These are phyloP conservation scores for Elephas maximus DNA, from an alignment of 2,113 vertebrate species.

Conservation along the genomic window DNA sequence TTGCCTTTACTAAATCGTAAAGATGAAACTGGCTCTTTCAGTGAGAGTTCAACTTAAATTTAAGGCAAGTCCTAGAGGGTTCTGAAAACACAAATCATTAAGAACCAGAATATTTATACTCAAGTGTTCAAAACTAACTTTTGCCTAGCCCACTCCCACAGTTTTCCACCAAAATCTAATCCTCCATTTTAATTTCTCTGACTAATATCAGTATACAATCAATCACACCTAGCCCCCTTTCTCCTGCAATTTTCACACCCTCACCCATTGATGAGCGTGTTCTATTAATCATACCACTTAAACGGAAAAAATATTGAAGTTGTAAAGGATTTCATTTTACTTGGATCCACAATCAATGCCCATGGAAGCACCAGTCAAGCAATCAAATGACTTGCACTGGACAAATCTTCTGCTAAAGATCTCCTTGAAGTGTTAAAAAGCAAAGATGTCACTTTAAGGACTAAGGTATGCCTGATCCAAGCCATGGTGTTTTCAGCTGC, in stretches of 20 bases:
- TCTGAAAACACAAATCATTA: not conserved
- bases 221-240: not conserved
- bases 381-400: too few relatives aligned
- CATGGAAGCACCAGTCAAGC: too few relatives aligned
- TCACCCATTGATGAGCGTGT: not conserved
- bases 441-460: too few relatives aligned
- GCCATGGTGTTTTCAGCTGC: too few relatives aligned
- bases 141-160: not conserved
- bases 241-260: not conserved
- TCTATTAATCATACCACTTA: not conserved
- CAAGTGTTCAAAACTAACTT: not conserved
- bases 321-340: too few relatives aligned
- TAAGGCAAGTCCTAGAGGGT: not conserved
- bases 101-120: not conserved
- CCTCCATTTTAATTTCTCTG: not conserved
- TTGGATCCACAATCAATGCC: too few relatives aligned
- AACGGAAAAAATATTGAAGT: too few relatives aligned
- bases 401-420: too few relatives aligned
- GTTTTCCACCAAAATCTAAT: slow-evolving; percentile 22
- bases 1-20: not conserved
- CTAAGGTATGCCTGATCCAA: too few relatives aligned
- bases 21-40: not conserved
- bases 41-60: not conserved
- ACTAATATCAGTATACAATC: not conserved
- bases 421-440: too few relatives aligned